These are phyloP conservation scores for Fissipunctia ypsillon DNA, from an alignment of 2,888 invertebrate genomes.

Conservation along the genomic window DNA sequence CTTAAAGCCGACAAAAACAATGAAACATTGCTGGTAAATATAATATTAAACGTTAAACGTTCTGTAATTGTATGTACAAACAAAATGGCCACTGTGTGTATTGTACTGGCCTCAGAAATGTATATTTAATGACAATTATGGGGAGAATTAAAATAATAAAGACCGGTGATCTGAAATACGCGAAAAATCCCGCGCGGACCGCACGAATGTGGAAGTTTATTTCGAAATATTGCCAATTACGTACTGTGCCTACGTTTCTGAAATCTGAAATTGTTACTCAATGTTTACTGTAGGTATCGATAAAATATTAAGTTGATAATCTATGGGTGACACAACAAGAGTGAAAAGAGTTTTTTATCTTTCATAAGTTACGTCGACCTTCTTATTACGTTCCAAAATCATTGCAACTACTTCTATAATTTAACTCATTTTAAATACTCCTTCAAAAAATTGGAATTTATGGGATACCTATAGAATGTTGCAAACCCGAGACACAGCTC, in stretches of 20 bases:
- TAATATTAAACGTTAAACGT: conserved; percentile 70
- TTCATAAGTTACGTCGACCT: background rate
- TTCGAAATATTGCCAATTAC: conserved; percentile 40
- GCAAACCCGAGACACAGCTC: conserved; percentile 28
- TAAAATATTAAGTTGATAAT: conserved; percentile 6
- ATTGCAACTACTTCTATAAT: background rate
- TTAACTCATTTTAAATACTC: background rate
- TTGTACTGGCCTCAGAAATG: conserved; percentile 68
- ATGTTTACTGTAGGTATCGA: conserved; percentile 1
- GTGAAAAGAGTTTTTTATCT: background rate
- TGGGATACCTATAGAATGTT: background rate
- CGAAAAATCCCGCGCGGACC: conserved; percentile 28
- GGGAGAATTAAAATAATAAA: conserved; percentile 58
- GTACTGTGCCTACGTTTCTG: conserved; percentile 25
- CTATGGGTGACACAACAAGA: no score
- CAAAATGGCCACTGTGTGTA: conserved; percentile 68
- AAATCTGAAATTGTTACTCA: conserved; percentile 14
- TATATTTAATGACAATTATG: conserved; percentile 61
- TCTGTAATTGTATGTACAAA: conserved; percentile 64
- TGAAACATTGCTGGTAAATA: conserved; percentile 39
- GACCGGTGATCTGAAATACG: conserved; percentile 36
- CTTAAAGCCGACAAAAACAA: conserved; percentile 54
- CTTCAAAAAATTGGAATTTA: background rate
- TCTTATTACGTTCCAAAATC: background rate
- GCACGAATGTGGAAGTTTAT: conserved; percentile 15